Conservation (phyloP, 92 coral and sea anemone species). For the Bergia sp. region DNA sequence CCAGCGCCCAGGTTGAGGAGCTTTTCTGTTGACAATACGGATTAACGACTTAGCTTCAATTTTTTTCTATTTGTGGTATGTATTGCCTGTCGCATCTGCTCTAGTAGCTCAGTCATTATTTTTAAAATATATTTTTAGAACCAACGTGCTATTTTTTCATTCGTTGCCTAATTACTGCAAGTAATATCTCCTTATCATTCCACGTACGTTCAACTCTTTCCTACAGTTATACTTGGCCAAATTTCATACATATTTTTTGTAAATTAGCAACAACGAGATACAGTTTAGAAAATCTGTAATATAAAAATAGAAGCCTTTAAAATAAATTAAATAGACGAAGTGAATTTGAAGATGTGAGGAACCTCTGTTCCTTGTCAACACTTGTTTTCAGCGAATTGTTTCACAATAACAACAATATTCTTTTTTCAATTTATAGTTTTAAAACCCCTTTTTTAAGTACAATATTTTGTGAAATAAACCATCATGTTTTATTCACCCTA, state of each 20-base stretch:
- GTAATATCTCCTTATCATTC: not conserved
- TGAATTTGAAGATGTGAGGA: not conserved
- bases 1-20: slow-evolving; percentile 16
- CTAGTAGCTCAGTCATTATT: not conserved
- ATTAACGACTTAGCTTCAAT: not conserved
- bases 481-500: too few relatives aligned
- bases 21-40: slow-evolving; percentile 2
- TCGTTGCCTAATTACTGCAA: not conserved
- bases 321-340: not conserved
- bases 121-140: not conserved
- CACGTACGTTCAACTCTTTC: not conserved
- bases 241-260: too few relatives aligned
- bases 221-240: too few relatives aligned
- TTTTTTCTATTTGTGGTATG: not conserved
- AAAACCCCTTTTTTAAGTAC: not conserved
- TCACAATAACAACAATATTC: not conserved
- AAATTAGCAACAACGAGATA: too few relatives aligned
- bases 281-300: too few relatives aligned
- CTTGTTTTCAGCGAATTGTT: not conserved
- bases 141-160: not conserved
- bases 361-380: not conserved
- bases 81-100: not conserved
- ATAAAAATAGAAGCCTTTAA: not conserved
- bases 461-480: too few relatives aligned
- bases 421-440: not conserved